phyloP scores from a whole-genome alignment of 2,113 vertebrate genomes.

The Pseudorasbora parva region DNA sequence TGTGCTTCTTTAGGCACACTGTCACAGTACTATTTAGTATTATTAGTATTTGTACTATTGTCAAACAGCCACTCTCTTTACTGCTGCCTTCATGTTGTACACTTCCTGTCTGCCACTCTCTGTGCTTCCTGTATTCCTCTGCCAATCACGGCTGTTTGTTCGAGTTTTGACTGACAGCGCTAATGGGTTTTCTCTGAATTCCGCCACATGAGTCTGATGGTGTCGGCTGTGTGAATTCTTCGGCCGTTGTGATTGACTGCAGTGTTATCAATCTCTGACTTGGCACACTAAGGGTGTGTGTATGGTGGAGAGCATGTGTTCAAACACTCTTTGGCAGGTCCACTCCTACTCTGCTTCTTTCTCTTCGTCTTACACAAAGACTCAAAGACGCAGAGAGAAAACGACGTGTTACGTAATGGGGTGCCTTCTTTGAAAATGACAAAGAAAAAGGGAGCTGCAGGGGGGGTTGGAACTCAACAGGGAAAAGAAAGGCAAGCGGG shows the following conservation, averaged over 20 bases:
- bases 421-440: constrained; percentile 37
- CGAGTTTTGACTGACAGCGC: constrained; percentile 44
- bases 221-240: constrained; percentile 25
- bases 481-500: neutral
- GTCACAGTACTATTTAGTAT: neutral
- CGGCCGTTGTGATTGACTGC: constrained; percentile 33
- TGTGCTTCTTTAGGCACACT: neutral
- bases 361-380: constrained; percentile 18
- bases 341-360: constrained; percentile 26
- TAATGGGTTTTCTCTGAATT: constrained; percentile 43
- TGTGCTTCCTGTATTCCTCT: neutral
- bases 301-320: constrained; percentile 6
- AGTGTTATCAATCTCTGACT: constrained; percentile 37
- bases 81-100: neutral
- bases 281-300: neutral
- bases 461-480: constrained; percentile 14
- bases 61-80: neutral
- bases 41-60: neutral
- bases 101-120: neutral
- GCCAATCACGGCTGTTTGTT: constrained; percentile 12
- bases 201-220: constrained; percentile 31
- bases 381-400: constrained; percentile 24
- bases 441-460: constrained; percentile 30
- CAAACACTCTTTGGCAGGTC: constrained; percentile 27
- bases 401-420: constrained; percentile 39